Evolutionary conservation across 1,140 invertebrate species (phyloP), one percentile per base, ranked within the genome.

Genomic region (Dendroctonus ponderosae): DNA sequence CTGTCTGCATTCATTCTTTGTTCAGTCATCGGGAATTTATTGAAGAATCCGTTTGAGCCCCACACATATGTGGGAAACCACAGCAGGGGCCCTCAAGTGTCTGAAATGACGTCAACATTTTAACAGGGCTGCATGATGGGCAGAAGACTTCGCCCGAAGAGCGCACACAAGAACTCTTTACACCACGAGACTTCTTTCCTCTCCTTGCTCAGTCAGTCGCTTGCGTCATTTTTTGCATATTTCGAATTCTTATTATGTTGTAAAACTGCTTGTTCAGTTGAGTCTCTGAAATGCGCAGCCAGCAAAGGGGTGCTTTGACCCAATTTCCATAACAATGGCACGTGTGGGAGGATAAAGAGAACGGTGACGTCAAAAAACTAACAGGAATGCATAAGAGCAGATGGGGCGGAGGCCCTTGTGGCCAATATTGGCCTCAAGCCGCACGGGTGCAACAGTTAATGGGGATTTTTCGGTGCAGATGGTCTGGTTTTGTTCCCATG

Each of bases 291-390:
- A 26, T 26, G 26, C 26, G 26, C 26, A 26, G 26, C 1, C 26
- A 26, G 26, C 26, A 26, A 26, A 26, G 26, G 26, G 26, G 26
- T 26, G 26, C 26, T 26, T 26, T 26, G 26, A 26, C 26, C 26
- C 26, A 26, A 26, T 26, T 26, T 26, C 9, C 11, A 62, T 53
- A 5, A 54, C 50, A 37, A 50, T 44, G n/a, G 51, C 41, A 14
- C 40, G 65, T 59, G 65, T 68, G 58, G 67, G 66, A 68, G 62
- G 69, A 61, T 49, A 52, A 57, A 70, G 66, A 64, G 63, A 70
- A 73, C 67, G 64, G 70, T 73, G 72, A 73, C 72, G 72, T 73
- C 72, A 73, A 73, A 68, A 71, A 70, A 52, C 43, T 68, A 73
- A 37, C 68, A 73, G 72, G 72, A 26, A 9, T 26, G 50, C 50